Percentiles rank a stretch among this genome's conserved stretches.
phyloP scores from a whole-genome alignment of 1,140 invertebrate species.

The Achroia grisella region DNA sequence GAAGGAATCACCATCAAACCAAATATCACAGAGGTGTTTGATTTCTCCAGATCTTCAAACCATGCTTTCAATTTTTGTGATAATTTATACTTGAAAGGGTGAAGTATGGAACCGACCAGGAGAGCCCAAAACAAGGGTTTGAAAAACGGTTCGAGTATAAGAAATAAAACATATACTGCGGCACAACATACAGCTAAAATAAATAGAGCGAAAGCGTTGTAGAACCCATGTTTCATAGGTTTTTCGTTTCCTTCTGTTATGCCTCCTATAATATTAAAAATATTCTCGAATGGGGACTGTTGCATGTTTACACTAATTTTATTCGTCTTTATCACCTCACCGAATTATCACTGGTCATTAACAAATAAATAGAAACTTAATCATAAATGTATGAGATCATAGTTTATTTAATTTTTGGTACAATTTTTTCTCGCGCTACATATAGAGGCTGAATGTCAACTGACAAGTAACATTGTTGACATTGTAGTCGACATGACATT shows the following conservation, averaged over 20 bases:
- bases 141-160: constrained; percentile 89
- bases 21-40: constrained; percentile 77
- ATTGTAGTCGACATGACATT: no score
- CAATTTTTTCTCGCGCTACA: no score
- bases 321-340: not conserved
- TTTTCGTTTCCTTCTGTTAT: constrained; percentile 79
- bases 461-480: no score
- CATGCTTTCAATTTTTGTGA: constrained; percentile 81
- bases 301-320: constrained; percentile 36
- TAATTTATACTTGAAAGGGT: constrained; percentile 89
- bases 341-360: not conserved
- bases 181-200: constrained; percentile 79
- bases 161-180: constrained; percentile 85
- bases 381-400: constrained; percentile 7
- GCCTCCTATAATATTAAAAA: constrained; percentile 65
- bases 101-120: constrained; percentile 90
- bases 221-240: constrained; percentile 90
- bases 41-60: constrained; percentile 78
- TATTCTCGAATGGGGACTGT: constrained; percentile 65
- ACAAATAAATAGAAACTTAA: not conserved
- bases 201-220: constrained; percentile 87
- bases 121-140: constrained; percentile 95
- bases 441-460: no score
- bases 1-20: constrained; percentile 85
- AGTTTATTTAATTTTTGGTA: constrained; percentile 18